A percentile compares a stretch with the other conserved stretches of the same genome.
These are phyloP conservation scores for Aurelia aurita DNA, from an alignment of 30 jellyfish, hydroid and myxozoan species.

Conservation along the genomic window DNA sequence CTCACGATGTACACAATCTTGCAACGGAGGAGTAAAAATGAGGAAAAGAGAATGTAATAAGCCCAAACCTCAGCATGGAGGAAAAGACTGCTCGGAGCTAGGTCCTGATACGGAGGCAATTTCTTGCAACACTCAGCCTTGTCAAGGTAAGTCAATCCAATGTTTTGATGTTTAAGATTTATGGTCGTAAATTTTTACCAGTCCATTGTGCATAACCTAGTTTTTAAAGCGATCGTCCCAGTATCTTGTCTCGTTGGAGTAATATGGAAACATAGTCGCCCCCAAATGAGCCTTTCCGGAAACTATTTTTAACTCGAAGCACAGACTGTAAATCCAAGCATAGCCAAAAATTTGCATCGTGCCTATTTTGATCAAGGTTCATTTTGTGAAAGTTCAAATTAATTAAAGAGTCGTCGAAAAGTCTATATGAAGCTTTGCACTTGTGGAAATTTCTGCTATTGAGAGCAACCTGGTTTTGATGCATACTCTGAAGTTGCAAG, in stretches of 20 bases:
- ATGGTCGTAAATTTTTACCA: too few species aligned
- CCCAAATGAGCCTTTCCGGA: too few species aligned
- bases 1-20: neutral
- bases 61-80: constrained; percentile 24
- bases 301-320: too few species aligned
- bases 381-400: too few species aligned
- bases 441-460: too few species aligned
- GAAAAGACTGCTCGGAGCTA: neutral
- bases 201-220: neutral
- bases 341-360: too few species aligned
- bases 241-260: neutral
- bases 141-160: constrained; percentile 34
- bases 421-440: too few species aligned
- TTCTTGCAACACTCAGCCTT: constrained; percentile 22
- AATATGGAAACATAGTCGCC: neutral
- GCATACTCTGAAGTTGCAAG: too few species aligned
- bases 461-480: too few species aligned
- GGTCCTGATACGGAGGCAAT: constrained; percentile 5
- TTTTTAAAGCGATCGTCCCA: neutral
- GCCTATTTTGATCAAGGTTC: too few species aligned
- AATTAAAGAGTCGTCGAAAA: too few species aligned
- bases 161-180: neutral
- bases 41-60: constrained; percentile 6
- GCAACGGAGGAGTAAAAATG: constrained; percentile 7
- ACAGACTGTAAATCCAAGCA: too few species aligned